Conservation (phyloP, 2,797 vertebrate species). For the Aplochiton taeniatus region DNA sequence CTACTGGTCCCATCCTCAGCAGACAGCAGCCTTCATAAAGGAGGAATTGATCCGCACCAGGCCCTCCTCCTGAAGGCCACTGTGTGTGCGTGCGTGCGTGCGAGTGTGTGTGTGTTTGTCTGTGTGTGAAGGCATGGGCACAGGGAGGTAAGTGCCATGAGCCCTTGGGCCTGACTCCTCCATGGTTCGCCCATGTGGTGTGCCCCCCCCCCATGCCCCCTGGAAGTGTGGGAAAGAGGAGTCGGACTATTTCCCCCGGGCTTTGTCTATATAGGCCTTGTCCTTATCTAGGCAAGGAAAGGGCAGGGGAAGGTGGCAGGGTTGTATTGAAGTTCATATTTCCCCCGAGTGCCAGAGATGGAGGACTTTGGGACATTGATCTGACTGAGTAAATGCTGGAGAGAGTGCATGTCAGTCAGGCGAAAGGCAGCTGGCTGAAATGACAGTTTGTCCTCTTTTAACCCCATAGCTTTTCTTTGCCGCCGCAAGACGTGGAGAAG, state of each 20-base stretch:
- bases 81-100: conserved; percentile 3
- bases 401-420: conserved; percentile 28
- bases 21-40: conserved; percentile 71
- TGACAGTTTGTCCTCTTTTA: conserved; percentile 54
- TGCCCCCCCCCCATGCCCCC: conserved; percentile 25
- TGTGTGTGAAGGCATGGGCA: conserved; percentile 13
- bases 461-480: conserved; percentile 19
- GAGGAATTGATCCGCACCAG: conserved; percentile 71
- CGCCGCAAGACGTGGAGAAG: neutral
- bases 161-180: conserved; percentile 46
- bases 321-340: conserved; percentile 75
- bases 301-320: conserved; percentile 67
- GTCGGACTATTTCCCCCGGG: conserved; percentile 67
- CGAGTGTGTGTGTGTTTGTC: conserved; percentile 15
- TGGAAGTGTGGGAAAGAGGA: conserved; percentile 71
- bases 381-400: conserved; percentile 67
- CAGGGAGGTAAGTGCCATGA: conserved; percentile 43
- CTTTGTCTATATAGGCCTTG: conserved; percentile 52
- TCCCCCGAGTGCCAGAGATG: conserved; percentile 65
- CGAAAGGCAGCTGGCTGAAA: conserved; percentile 61
- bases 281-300: conserved; percentile 66
- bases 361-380: conserved; percentile 74
- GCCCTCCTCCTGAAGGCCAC: conserved; percentile 48
- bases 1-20: conserved; percentile 68
- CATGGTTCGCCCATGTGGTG: conserved; percentile 44